These are phyloP conservation scores for Papilio dardanus DNA, from an alignment of 1,140 invertebrate genomes.

Conservation along the genomic window DNA sequence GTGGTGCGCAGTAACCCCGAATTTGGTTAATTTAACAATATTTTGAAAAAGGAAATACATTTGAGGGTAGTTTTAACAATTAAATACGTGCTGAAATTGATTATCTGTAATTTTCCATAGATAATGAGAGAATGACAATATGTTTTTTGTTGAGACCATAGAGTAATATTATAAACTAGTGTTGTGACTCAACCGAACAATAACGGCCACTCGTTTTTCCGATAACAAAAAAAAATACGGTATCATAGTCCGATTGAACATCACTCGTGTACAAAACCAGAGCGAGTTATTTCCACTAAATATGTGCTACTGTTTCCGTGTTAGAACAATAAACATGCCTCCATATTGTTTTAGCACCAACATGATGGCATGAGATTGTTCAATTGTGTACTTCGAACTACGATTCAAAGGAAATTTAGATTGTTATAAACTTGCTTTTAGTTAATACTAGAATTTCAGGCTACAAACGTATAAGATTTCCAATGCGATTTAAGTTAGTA, in stretches of 20 bases:
- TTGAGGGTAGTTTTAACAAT: no score
- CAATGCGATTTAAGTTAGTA: background rate
- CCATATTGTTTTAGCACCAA: conserved; percentile 41
- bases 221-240: background rate
- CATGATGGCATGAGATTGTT: conserved; percentile 28
- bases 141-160: no score
- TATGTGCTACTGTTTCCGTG: conserved; percentile 39
- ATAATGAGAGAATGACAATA: no score
- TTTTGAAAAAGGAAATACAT: no score
- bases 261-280: conserved; percentile 10
- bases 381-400: conserved; percentile 35
- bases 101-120: no score
- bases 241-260: conserved; percentile 5
- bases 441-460: background rate
- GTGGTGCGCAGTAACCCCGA: no score
- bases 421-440: conserved; percentile 15
- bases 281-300: conserved; percentile 36
- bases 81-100: no score
- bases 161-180: no score
- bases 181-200: no score
- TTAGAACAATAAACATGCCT: conserved; percentile 43
- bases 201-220: background rate
- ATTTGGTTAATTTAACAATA: no score
- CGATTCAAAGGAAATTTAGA: conserved; percentile 35
- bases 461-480: background rate